A percentile compares a stretch with the other conserved stretches of the same genome.
Evolutionary conservation across 2,888 invertebrate genomes (phyloP).

Genomic region (Drosophila atroscutellata): DNA sequence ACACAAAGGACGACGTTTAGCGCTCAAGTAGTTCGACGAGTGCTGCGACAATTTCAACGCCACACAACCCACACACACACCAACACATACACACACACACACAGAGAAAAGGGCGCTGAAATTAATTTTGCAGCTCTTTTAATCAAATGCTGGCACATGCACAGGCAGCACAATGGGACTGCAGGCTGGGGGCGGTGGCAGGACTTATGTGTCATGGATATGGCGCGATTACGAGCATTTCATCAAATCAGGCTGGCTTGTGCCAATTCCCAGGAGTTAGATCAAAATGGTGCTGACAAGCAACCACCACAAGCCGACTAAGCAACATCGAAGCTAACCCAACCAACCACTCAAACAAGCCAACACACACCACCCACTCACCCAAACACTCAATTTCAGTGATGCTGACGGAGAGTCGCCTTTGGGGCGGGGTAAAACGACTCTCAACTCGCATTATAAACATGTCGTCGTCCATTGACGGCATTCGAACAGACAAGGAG

Average conservation of each 20-base stretch:
- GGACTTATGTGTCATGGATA: slow-evolving; percentile 57
- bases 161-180: slow-evolving; percentile 21
- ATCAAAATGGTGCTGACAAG: slow-evolving; percentile 70
- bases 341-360: slow-evolving; percentile 12
- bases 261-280: slow-evolving; percentile 68
- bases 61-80: slow-evolving; percentile 42
- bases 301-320: slow-evolving; percentile 34
- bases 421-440: slow-evolving; percentile 15
- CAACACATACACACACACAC: slow-evolving; percentile 5
- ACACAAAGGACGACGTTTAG: slow-evolving; percentile 71
- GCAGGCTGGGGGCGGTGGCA: not conserved
- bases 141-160: slow-evolving; percentile 83
- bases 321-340: slow-evolving; percentile 26
- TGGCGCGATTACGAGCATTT: slow-evolving; percentile 64
- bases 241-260: slow-evolving; percentile 63
- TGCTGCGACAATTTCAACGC: slow-evolving; percentile 66
- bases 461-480: slow-evolving; percentile 75
- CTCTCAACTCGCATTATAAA: slow-evolving; percentile 55
- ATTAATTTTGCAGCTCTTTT: slow-evolving; percentile 80
- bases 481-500: slow-evolving; percentile 83
- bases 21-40: slow-evolving; percentile 60
- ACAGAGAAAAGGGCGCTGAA: slow-evolving; percentile 36
- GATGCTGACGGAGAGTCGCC: not conserved
- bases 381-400: slow-evolving; percentile 7
- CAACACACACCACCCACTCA: slow-evolving; percentile 5